Percentiles rank a stretch among this genome's conserved stretches.
Evolutionary conservation across 2,113 vertebrate genomes (phyloP).

Genomic region (Poecilia latipinna): DNA sequence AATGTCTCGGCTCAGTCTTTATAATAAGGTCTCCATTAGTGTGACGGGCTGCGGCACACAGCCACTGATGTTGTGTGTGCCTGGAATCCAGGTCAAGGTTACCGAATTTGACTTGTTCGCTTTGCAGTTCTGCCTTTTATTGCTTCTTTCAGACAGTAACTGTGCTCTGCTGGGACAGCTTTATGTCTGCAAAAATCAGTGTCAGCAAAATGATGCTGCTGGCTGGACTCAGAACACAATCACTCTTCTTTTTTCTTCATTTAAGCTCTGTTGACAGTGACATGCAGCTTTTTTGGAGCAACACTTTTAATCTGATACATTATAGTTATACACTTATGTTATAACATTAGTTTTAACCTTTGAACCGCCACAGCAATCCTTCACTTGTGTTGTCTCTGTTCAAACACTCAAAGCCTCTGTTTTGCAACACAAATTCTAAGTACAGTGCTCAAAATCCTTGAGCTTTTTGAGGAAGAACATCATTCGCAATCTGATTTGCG

Average conservation of each 20-base stretch:
- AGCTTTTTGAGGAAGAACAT: neutral
- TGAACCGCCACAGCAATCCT: neutral
- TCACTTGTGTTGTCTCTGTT: neutral
- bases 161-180: conserved; percentile 30
- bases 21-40: conserved; percentile 59
- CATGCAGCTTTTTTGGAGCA: neutral
- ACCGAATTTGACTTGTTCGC: conserved; percentile 47
- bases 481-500: neutral
- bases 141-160: conserved; percentile 41
- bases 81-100: conserved; percentile 79
- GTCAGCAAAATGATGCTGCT: conserved; percentile 47
- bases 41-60: conserved; percentile 8
- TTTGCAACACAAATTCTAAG: neutral
- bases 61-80: conserved; percentile 32
- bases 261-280: neutral
- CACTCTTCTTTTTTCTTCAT: conserved; percentile 1
- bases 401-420: neutral
- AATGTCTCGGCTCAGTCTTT: conserved; percentile 19
- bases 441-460: neutral
- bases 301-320: neutral
- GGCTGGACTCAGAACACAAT: conserved; percentile 1
- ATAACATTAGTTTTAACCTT: neutral
- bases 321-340: neutral
- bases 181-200: conserved; percentile 29
- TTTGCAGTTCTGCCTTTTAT: conserved; percentile 36